Base-by-base conservation (phyloP, 2,888 invertebrate species). In the Dasypogon diadema region DNA sequence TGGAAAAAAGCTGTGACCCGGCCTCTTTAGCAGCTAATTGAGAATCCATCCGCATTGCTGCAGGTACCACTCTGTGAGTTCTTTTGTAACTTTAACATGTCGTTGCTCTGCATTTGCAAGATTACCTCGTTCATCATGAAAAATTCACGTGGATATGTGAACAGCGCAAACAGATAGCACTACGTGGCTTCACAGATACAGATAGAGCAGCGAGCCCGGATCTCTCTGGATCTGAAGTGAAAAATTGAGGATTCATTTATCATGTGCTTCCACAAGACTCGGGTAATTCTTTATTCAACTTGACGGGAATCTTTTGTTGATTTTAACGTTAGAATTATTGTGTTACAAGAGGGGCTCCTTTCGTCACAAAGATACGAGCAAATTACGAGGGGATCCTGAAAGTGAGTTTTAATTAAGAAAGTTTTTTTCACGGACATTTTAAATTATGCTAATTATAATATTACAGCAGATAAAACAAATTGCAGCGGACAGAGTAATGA, bases 21-120 rank as follows among this genome's bases (percentile, higher is more conserved):
- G 22, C n/a, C 46, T 46, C 46, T 46, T 65, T 46, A 65, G 46
- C 6, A 16, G 65, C 65, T 65, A 65, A 65, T 65, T 65, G 65
- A 46, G 46, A 24, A 48, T 65, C 65, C 65, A 65, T 65, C 65
- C 37, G 65, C 65, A 65, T 65, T 65, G 65, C 65, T 48, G 65
- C 65, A 48, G 46, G 65, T 65, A 65, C 14, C 42, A 48, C 22
- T n/a, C n/a, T 24, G 65, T 46, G 21, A 37, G 60, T 16, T 37
- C 65, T 65, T 48, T 65, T 37, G 65, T 24, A 65, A 65, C 2
- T 14, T 16, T 16, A 48, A 4, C 48, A 12, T 14, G 48, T 12
- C 8, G 4, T 51, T 51, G 51, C 48, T 46, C n/a, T 65, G 65
- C 46, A 22, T 46, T 22, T 22, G 48, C 12, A 48, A 65, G 65